Conservation (phyloP, 2,797 vertebrate species). For the Danio albolineatus region DNA sequence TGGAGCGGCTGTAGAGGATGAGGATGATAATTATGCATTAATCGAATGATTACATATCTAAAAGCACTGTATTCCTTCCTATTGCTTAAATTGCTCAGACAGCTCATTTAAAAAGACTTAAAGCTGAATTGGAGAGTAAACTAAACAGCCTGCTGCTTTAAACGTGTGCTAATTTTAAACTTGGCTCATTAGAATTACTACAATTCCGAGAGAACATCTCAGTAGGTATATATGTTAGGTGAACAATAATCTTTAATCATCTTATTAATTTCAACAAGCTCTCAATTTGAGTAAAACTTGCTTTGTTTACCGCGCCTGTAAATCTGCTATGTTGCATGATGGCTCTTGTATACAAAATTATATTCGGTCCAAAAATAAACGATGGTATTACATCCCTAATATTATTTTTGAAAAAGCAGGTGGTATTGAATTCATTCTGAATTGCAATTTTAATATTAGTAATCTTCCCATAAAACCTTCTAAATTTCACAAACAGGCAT, state of each 20-base stretch:
- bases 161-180: neutral
- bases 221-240: neutral
- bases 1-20: slow-evolving; percentile 8
- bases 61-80: neutral
- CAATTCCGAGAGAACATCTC: neutral
- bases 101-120: neutral
- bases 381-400: too few species aligned
- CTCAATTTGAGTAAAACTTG: neutral
- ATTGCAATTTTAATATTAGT: too few species aligned
- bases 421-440: too few species aligned
- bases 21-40: too few species aligned
- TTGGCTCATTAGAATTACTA: neutral
- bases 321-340: neutral
- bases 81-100: neutral
- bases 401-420: too few species aligned
- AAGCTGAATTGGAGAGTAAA: neutral
- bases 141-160: neutral
- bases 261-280: neutral
- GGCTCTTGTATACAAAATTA: too few species aligned
- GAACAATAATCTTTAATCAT: neutral
- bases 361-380: too few species aligned
- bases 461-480: too few species aligned
- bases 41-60: neutral
- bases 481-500: too few species aligned
- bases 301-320: neutral